These are phyloP conservation scores for Epirrhoe tristata DNA, from an alignment of 2,888 invertebrate genomes.

Conservation along the genomic window DNA sequence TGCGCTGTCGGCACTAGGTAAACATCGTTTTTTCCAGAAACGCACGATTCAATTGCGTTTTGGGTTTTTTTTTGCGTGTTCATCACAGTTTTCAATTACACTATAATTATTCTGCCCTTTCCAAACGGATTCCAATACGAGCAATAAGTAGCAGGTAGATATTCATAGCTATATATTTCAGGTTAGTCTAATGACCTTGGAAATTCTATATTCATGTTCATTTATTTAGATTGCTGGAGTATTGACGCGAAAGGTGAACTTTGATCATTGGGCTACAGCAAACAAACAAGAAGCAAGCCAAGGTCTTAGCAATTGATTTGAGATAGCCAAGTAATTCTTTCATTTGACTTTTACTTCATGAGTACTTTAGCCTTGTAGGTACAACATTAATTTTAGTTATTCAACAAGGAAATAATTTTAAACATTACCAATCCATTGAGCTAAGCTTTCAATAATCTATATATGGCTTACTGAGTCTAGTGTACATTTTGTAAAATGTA, in stretches of 20 bases:
- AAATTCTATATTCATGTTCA: conserved; percentile 20
- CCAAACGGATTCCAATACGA: conserved; percentile 19
- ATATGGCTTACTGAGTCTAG: too few species aligned
- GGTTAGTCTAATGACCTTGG: conserved; percentile 26
- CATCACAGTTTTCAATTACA: conserved; percentile 10
- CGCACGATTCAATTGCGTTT: not conserved
- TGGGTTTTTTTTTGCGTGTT: conserved; percentile 11
- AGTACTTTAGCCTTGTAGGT: not conserved
- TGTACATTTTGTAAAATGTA: too few species aligned
- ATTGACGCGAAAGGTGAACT: conserved; percentile 29
- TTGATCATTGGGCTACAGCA: conserved; percentile 25
- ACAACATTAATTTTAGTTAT: not conserved
- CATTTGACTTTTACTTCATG: not conserved
- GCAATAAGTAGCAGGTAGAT: not conserved
- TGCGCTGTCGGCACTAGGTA: not conserved
- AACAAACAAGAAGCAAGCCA: conserved; percentile 19
- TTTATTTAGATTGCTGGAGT: conserved; percentile 20
- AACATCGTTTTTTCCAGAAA: conserved; percentile 5
- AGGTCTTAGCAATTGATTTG: conserved; percentile 30
- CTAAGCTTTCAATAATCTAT: too few species aligned
- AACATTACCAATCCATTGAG: too few species aligned
- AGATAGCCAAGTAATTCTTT: not conserved
- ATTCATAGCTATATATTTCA: conserved; percentile 11
- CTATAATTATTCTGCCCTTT: not conserved
- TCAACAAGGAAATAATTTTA: not conserved